Evolutionary conservation across 2,797 vertebrate species (phyloP), one percentile per base, ranked within the genome.

Genomic region (Setipinna tenuifilis): DNA sequence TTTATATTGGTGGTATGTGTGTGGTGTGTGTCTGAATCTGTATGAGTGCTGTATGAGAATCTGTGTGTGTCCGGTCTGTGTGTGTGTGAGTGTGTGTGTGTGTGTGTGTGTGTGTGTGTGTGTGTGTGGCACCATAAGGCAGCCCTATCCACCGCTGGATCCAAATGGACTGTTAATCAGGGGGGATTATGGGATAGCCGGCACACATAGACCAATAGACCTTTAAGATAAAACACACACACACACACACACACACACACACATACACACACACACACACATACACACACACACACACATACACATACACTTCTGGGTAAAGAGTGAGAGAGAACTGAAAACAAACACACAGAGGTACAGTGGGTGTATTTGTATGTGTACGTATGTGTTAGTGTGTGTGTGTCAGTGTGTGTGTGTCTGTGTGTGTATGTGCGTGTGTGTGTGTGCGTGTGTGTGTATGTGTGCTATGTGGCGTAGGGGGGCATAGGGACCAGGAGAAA

Each of bases 141-240:
- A 83, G 81, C 48, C 19, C 58, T 86, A 11, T 17, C 46, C 84
- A 62, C 2, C 6, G 19, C 82, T 85, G 48, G 21, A 85, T 85
- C 84, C 80, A 89, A 85, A 91, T 71, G 82, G 88, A 58, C 68
- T 80, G 68, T 82, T 87, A 87, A 85, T 89, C 81, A 90, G 86
- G 41, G 62, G 54, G 59, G 84, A 87, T 90, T 88, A 89, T 85
- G 41, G 65, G 68, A 84, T 48, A 83, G 35, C 80, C 59, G 54
- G 65, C 83, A 68, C 35, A 61, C 84, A 81, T 80, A 86, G 82
- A 28, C 75, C 23, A 54, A 75, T 28, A 31, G 65, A 41, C 35
- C 35, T 5, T 41, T 41, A 5, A 2, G 35, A 41, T 41, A 41
- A 41, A 2, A 41, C 35, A 41, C 35, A 62, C 59, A 62, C 59